phyloP scores from a whole-genome alignment of 2,797 vertebrate genomes.

The Gallinago stenura region DNA sequence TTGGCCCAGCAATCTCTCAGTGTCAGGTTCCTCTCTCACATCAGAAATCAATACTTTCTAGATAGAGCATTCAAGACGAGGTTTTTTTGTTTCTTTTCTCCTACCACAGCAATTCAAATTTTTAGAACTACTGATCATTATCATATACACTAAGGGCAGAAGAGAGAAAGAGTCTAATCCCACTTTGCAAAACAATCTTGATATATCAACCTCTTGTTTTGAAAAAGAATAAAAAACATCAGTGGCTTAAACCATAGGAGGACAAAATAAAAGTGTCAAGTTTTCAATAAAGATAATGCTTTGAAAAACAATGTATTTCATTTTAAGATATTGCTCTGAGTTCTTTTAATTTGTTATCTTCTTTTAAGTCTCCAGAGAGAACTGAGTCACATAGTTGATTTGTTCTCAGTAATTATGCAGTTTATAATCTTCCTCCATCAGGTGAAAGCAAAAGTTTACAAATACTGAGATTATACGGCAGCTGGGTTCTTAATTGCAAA shows the following conservation, averaged over 20 bases:
- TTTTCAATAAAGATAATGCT: not conserved
- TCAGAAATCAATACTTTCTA: not conserved
- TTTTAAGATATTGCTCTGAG: not conserved
- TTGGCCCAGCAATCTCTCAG: not conserved
- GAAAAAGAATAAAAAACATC: not conserved
- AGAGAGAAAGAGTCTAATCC: not conserved
- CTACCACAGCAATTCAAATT: not conserved
- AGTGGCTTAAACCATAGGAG: not conserved
- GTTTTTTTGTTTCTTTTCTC: not conserved
- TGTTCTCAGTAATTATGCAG: not conserved
- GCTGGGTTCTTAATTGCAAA: not conserved
- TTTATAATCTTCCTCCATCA: not conserved
- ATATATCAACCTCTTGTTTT: not conserved
- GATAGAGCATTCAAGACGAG: not conserved
- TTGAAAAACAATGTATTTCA: not conserved
- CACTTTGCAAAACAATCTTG: not conserved
- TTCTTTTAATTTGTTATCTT: not conserved
- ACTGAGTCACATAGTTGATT: not conserved
- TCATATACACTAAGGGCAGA: not conserved
- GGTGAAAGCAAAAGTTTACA: not conserved
- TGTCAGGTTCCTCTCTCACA: not conserved
- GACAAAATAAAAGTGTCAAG: not conserved
- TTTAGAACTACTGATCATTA: not conserved
- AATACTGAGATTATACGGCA: not conserved
- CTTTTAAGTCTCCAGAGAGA: not conserved